phyloP scores from a whole-genome alignment of 2,113 vertebrate genomes.

The Colinus virginianus region DNA sequence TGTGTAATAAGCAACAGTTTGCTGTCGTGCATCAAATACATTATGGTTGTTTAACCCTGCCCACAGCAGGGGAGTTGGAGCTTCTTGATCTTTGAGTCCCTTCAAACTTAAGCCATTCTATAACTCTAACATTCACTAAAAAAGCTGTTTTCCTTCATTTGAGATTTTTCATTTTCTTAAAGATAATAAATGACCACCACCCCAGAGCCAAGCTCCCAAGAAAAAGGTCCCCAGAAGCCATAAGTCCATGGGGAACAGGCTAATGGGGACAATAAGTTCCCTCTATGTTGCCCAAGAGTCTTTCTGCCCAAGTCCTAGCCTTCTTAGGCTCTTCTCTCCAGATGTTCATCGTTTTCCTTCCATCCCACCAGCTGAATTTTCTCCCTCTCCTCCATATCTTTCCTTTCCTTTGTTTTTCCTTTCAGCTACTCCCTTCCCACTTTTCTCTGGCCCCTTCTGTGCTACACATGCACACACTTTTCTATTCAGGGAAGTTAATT shows the following conservation, averaged over 20 bases:
- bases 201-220: neutral
- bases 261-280: neutral
- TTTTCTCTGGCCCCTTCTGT: conserved; percentile 32
- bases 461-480: conserved; percentile 6
- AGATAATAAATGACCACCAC: neutral
- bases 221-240: neutral
- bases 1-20: neutral
- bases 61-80: no score
- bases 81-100: no score
- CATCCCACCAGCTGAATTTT: neutral
- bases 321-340: accelerated
- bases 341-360: conserved; percentile 34
- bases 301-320: neutral
- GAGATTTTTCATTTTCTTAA: neutral
- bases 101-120: no score
- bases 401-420: conserved; percentile 59
- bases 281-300: accelerated
- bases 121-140: neutral
- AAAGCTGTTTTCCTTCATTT: neutral
- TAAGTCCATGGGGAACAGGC: neutral
- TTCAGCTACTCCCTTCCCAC: conserved; percentile 64
- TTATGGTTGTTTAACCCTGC: neutral
- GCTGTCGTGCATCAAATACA: accelerated
- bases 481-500: conserved; percentile 37
- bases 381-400: neutral